These are phyloP conservation scores for Drosophila chauvacae DNA, from an alignment of 1,140 invertebrate species.

Conservation along the genomic window DNA sequence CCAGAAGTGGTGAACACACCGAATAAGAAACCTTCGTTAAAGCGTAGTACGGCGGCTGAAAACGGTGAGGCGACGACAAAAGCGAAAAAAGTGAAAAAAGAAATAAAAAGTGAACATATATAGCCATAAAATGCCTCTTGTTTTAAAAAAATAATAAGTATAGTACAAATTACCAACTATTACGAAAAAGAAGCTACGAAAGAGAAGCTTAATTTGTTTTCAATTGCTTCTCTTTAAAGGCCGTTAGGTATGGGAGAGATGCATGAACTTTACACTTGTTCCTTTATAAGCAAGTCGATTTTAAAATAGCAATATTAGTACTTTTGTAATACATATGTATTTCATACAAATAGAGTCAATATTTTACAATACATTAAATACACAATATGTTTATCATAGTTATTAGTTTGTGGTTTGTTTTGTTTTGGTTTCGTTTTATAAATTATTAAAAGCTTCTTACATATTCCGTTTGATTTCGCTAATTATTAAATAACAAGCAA, in stretches of 20 bases:
- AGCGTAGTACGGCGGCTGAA: constrained; percentile 45
- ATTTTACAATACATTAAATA: constrained; percentile 82
- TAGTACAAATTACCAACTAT: constrained; percentile 53
- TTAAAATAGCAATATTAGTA: constrained; percentile 10
- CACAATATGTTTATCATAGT: constrained; percentile 71
- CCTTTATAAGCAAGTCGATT: neutral
- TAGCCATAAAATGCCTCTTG: constrained; percentile 30
- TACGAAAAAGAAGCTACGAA: neutral
- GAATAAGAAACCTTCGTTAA: constrained; percentile 25
- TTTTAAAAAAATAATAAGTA: constrained; percentile 19
- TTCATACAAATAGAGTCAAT: constrained; percentile 83
- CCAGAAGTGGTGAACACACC: constrained; percentile 17
- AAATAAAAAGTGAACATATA: constrained; percentile 71
- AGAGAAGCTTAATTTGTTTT: neutral
- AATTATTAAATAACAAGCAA: constrained; percentile 82
- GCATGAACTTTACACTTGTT: too few species aligned
- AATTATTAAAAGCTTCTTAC: constrained; percentile 77
- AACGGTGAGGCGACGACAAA: constrained; percentile 17
- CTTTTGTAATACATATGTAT: constrained; percentile 75
- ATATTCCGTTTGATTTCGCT: constrained; percentile 67
- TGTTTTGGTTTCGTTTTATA: constrained; percentile 46
- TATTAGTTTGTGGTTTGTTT: constrained; percentile 47
- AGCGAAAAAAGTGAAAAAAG: constrained; percentile 65
- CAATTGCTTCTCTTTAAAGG: neutral
- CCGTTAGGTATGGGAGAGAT: neutral